These are phyloP conservation scores for Nothobranchius furzeri DNA, from an alignment of 2,113 vertebrate species.

Conservation along the genomic window DNA sequence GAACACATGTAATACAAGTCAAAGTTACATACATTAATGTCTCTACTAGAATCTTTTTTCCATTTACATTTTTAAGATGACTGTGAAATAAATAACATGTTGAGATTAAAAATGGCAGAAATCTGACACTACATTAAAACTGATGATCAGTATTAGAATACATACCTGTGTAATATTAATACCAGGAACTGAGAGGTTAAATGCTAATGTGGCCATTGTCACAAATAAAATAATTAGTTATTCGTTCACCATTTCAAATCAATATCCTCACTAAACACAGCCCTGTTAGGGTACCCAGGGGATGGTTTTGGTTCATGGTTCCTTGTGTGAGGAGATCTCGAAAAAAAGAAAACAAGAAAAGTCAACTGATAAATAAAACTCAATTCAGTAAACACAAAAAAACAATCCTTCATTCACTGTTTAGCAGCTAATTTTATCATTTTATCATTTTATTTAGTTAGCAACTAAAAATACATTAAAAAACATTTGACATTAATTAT, in stretches of 20 bases:
- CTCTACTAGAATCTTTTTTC: constrained; percentile 8
- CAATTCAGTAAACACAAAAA: neutral
- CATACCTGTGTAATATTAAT: constrained; percentile 34
- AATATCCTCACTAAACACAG: neutral
- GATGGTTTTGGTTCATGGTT: constrained; percentile 1
- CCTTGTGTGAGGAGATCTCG: constrained; percentile 23
- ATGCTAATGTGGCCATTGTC: constrained; percentile 16
- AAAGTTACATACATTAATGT: constrained; percentile 35
- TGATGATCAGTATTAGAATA: constrained; percentile 33
- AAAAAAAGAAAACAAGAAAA: constrained; percentile 10
- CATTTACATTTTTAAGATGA: constrained; percentile 34
- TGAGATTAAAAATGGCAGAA: constrained; percentile 23
- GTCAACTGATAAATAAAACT: neutral
- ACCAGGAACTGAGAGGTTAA: constrained; percentile 19
- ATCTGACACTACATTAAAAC: constrained; percentile 29
- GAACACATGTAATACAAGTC: constrained; percentile 19
- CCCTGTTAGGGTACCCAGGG: too few relatives aligned
- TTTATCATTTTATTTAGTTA: neutral
- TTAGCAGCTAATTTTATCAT: too few relatives aligned
- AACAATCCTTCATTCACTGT: neutral
- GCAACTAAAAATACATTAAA: too few relatives aligned
- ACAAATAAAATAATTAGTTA: constrained; percentile 23
- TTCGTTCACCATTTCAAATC: neutral
- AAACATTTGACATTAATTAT: too few relatives aligned
- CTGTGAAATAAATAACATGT: constrained; percentile 46